A percentile compares a stretch with the other conserved stretches of the same genome.
phyloP scores from a whole-genome alignment of 2,113 vertebrate species.

The Rhombomys opimus region DNA sequence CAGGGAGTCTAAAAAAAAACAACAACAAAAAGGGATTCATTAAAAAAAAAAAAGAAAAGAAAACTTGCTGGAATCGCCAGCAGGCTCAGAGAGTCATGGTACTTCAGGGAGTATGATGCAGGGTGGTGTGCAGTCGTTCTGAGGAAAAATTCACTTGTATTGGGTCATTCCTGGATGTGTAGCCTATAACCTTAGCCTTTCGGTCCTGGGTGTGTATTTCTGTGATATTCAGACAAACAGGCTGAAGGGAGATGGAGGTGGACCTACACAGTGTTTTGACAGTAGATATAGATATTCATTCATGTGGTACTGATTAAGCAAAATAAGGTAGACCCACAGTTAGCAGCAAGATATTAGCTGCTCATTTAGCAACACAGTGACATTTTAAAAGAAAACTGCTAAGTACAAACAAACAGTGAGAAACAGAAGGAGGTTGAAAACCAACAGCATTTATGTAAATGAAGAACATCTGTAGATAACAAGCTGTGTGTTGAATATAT shows the following conservation, averaged over 20 bases:
- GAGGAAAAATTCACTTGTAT: neutral
- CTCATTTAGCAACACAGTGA: neutral
- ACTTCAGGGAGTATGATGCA: neutral
- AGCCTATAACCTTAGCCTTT: neutral
- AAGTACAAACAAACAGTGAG: neutral
- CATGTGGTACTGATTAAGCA: neutral
- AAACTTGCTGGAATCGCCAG: neutral
- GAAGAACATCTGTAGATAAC: neutral
- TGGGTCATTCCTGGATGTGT: neutral
- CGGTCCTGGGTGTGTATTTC: neutral
- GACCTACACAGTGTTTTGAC: neutral
- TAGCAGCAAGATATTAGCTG: neutral
- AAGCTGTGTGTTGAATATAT: neutral
- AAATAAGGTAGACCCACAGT: neutral
- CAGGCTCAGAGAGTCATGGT: neutral
- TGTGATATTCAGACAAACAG: neutral
- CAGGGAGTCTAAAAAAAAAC: neutral
- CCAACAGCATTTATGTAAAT: neutral
- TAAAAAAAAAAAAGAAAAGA: neutral
- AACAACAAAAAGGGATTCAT: neutral
- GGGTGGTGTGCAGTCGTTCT: neutral
- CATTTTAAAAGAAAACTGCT: neutral
- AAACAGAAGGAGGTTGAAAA: neutral
- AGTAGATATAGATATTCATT: neutral
- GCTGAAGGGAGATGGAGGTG: neutral